Evolutionary conservation across 2,888 invertebrate species (phyloP), one percentile per base, ranked within the genome.

Genomic region (Idaea aversata): DNA sequence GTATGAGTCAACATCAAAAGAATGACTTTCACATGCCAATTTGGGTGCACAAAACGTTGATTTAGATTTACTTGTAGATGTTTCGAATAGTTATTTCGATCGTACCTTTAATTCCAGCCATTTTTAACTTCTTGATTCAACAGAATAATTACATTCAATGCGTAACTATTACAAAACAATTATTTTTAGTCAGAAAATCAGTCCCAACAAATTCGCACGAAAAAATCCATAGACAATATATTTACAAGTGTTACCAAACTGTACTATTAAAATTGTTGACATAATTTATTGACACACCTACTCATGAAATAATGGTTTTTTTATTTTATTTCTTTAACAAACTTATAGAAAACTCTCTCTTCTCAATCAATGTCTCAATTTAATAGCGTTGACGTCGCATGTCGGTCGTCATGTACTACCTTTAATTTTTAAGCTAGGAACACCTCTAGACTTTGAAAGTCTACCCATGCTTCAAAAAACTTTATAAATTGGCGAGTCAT

Each of bases 91-190:
- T 47, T 47, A 47, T 47, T 47, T 36, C 34, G 34, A 58, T 16
- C 63, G 64, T 87, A 93, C 93, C 93, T 88, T 93, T 93, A 61
- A 93, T 90, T 81, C 93, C 93, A 78, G 93, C 93, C 93, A 93
- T 93, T 81, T 68, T 83, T 59, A 38, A 10, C 13, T 63, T 63
- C 5, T 38, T 16, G 25, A 36, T 25, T 25, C 61, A 47, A 5
- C 13, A 47, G 3, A 57, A 61, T 3, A 5, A 13, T 64, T 35
- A 57, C 60, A 47, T 61, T 57, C 59, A 68, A 60, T 38, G 15
- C 62, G 58, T 38, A 59, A 63, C 15, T 4, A 57, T 38, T 5
- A 35, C 0, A 57, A 60, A 47, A 6, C 5, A 59, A 62, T 57
- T 57, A n/a, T 16, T 61, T 63, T 61, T 47, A 10, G 10, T n/a